Conservation (phyloP, 2,113 vertebrate genomes). For the Proteles cristata region DNA sequence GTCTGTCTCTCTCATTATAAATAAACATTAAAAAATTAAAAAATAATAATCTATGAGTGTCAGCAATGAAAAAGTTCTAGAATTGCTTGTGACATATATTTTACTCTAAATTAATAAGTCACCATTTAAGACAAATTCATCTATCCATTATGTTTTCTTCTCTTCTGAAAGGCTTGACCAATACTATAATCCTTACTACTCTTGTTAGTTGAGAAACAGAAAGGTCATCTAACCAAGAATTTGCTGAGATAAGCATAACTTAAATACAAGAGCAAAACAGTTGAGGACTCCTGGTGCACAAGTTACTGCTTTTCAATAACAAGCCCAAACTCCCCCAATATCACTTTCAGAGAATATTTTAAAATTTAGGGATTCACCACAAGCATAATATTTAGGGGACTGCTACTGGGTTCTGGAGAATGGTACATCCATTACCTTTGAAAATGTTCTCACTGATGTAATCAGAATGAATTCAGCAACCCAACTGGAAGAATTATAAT, state of each 20-base stretch:
- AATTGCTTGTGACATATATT: not conserved
- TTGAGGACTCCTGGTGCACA: not conserved
- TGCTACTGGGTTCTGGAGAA: not conserved
- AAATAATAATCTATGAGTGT: not conserved
- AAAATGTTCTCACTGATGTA: not conserved
- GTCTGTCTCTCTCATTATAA: too few species aligned
- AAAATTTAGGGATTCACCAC: not conserved
- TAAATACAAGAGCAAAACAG: not conserved
- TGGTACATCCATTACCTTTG: not conserved
- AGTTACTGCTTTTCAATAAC: not conserved
- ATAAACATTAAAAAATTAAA: too few species aligned
- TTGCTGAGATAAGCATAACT: conserved; percentile 6
- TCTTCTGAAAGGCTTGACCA: not conserved
- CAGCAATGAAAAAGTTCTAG: conserved; percentile 10
- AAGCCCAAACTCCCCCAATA: not conserved
- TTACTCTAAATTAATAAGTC: conserved; percentile 33
- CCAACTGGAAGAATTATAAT: not conserved
- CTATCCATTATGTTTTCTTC: not conserved
- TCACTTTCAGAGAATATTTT: not conserved
- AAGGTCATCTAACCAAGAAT: not conserved
- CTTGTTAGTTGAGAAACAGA: not conserved
- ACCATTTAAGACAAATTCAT: not conserved
- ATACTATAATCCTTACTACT: not conserved
- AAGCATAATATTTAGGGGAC: not conserved
- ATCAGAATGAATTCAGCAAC: conserved; percentile 8